Percentiles rank a stretch among this genome's conserved stretches.
phyloP scores from a whole-genome alignment of 1,140 invertebrate species.

The Euura saliciscinereae region DNA sequence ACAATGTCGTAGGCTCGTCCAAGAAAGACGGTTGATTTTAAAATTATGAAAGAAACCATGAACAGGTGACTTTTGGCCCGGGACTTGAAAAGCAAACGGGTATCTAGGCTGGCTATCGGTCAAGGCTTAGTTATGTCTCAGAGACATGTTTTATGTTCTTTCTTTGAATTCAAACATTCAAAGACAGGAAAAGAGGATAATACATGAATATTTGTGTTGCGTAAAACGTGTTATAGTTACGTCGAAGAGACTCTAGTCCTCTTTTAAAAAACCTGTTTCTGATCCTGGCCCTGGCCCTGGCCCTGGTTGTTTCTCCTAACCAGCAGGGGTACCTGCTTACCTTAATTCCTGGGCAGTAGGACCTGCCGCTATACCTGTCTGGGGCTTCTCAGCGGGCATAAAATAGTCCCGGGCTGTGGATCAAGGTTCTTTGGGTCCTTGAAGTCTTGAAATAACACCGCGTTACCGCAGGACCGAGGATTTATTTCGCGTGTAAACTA shows the following conservation, averaged over 20 bases:
- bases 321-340: conserved; percentile 33
- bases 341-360: conserved; percentile 50
- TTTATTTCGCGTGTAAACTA: too few species aligned
- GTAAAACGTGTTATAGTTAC: background rate
- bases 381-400: background rate
- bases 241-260: conserved; percentile 4
- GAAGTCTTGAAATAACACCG: too few species aligned
- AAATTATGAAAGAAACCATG: background rate
- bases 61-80: too few species aligned
- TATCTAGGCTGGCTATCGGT: too few species aligned
- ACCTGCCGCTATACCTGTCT: conserved; percentile 41
- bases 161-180: too few species aligned
- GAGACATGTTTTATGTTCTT: too few species aligned
- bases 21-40: conserved; percentile 3
- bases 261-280: conserved; percentile 14
- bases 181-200: too few species aligned
- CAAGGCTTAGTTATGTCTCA: too few species aligned
- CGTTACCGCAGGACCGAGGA: too few species aligned
- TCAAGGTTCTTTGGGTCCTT: background rate
- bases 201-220: too few species aligned
- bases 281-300: background rate
- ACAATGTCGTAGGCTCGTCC: background rate
- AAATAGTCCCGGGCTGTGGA: background rate
- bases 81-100: too few species aligned
- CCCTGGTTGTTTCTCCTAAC: background rate